phyloP scores from a whole-genome alignment of 2,113 vertebrate genomes.

The Lepus timidus region DNA sequence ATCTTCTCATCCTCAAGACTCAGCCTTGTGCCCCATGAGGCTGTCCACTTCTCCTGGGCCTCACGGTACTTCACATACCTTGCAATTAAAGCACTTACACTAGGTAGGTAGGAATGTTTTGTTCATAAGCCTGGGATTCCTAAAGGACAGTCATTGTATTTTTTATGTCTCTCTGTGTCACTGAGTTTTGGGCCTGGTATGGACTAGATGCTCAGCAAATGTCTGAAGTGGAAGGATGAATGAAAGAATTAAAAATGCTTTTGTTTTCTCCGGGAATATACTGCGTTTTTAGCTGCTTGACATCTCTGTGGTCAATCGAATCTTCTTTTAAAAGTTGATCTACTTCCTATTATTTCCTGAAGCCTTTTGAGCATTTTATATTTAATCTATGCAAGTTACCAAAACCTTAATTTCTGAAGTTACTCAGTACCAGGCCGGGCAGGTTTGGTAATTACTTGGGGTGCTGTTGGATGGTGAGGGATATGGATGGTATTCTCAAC shows the following conservation, averaged over 20 bases:
- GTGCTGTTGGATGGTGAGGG: neutral
- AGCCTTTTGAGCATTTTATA: neutral
- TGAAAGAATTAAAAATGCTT: slow-evolving; percentile 1
- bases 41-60: neutral
- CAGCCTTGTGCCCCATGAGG: neutral
- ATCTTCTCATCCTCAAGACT: neutral
- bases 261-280: neutral
- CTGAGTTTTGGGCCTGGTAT: neutral
- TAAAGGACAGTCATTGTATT: neutral
- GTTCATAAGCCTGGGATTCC: neutral
- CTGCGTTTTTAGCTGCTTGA: neutral
- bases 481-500: neutral
- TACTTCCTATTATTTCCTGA: neutral
- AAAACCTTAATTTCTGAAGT: neutral
- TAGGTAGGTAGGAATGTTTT: neutral
- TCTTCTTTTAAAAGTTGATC: neutral
- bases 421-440: neutral
- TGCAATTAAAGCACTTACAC: neutral
- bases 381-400: neutral
- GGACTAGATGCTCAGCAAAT: neutral
- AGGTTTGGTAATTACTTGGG: neutral
- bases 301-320: neutral
- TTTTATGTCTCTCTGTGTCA: neutral
- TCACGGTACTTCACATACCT: neutral
- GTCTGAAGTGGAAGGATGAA: neutral